These are phyloP conservation scores for Nansenia antarctica DNA, from an alignment of 2,113 vertebrate genomes.

Conservation along the genomic window DNA sequence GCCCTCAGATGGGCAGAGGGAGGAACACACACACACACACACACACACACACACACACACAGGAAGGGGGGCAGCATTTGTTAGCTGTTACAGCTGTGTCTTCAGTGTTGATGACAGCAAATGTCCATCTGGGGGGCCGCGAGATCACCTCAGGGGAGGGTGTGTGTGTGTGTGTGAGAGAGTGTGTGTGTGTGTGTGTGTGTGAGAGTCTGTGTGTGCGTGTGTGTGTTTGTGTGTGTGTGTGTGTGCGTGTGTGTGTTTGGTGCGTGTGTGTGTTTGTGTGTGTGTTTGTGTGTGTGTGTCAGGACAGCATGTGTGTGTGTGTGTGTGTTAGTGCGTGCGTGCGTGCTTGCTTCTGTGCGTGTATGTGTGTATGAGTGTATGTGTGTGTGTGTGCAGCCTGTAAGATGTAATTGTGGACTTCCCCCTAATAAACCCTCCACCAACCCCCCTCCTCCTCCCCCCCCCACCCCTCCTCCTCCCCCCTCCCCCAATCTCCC, in stretches of 20 bases:
- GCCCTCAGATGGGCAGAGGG: conserved; percentile 78
- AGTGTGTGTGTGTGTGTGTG: conserved; percentile 13
- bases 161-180: not conserved
- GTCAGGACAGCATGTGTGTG: not conserved
- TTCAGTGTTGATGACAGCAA: conserved; percentile 31
- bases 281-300: not conserved
- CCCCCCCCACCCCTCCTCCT: conserved; percentile 25
- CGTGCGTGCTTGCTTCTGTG: conserved; percentile 19
- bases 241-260: not conserved
- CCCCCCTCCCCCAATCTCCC: not conserved
- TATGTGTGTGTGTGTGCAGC: conserved; percentile 47
- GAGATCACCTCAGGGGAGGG: not conserved
- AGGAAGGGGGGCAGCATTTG: conserved; percentile 74
- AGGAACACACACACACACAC: no score
- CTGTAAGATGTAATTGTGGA: conserved; percentile 89
- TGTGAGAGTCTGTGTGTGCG: conserved; percentile 16
- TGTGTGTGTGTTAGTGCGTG: conserved; percentile 12
- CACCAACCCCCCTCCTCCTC: conserved; percentile 59
- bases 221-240: conserved; percentile 2
- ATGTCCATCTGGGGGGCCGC: conserved; percentile 22
- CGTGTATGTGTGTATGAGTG: not conserved
- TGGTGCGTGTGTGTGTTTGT: conserved; percentile 16
- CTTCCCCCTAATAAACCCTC: conserved; percentile 88
- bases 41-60: no score
- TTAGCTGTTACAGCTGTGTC: conserved; percentile 69